Base-by-base conservation (phyloP, 1,140 invertebrate species). In the Littorina saxatilis region DNA sequence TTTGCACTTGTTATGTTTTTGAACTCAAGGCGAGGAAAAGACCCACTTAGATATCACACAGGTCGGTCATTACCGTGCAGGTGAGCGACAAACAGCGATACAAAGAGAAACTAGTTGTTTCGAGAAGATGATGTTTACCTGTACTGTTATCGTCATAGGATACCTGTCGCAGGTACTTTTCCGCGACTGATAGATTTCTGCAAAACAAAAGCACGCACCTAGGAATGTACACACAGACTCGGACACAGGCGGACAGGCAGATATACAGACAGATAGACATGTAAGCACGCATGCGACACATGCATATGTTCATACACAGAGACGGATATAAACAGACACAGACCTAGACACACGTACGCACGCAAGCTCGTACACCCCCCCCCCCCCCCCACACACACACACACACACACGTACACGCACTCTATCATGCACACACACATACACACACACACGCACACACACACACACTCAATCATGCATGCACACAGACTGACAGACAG, bases 371-470 rank as follows among this genome's bases (percentile, higher is more conserved):
- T n/a, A 68, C n/a, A n/a, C n/a, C n/a, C n/a, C n/a, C n/a, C n/a
- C n/a, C 68, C 13, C 40, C 11, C 40, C 13, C 68, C 13, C 68
- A 72, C 40, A 72, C 35, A 72, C 40, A 72, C 68, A 72, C 68
- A 72, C 40, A 43, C 68, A 72, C 40, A 43, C 40, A 72, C 35
- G 32, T 29, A 72, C 40, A 43, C 35, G 32, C 68, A 72, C 68
- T 32, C 68, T 32, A 13, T 32, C 68, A 72, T 29, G 32, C 68
- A 72, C 40, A 43, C 40, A 72, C 68, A 72, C 68, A 72, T n/a
- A 72, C 35, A 72, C 40, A 72, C 68, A 72, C 68, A 72, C 40
- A 43, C 68, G 32, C 40, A 43, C 40, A 72, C 35, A 72, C 68
- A 72, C 40, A 43, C 35, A 72, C 68, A 72, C 68, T 32, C 68